Percentiles rank a stretch among this genome's conserved stretches.
phyloP scores from a whole-genome alignment of 1,140 invertebrate genomes.

The Drosophila setifemur region DNA sequence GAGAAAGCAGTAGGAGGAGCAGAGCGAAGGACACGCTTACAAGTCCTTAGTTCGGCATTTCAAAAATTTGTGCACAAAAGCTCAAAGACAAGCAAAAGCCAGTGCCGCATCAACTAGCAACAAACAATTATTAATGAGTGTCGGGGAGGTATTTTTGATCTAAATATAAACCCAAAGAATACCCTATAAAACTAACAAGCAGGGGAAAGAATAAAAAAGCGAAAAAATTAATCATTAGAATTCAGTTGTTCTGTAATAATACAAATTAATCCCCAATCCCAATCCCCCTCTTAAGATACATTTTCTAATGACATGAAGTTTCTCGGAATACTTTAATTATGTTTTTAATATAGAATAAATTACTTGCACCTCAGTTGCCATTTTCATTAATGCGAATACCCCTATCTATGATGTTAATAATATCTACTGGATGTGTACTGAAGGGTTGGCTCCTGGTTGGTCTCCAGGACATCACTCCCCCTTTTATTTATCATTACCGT shows the following conservation, averaged over 20 bases:
- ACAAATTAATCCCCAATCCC: too few species aligned
- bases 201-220: too few species aligned
- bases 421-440: background rate
- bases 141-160: too few species aligned
- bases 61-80: slow-evolving; percentile 44
- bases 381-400: background rate
- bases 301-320: too few species aligned
- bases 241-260: too few species aligned
- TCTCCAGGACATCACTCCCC: slow-evolving; percentile 1
- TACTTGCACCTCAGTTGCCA: background rate
- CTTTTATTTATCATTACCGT: slow-evolving; percentile 29
- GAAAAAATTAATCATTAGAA: too few species aligned
- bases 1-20: background rate
- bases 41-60: slow-evolving; percentile 34
- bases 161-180: background rate
- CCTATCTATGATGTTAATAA: background rate
- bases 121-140: slow-evolving; percentile 53
- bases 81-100: slow-evolving; percentile 47
- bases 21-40: slow-evolving; percentile 31
- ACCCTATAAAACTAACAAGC: background rate
- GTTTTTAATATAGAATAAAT: background rate
- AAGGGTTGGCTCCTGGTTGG: slow-evolving; percentile 31
- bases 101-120: slow-evolving; percentile 44
- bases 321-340: too few species aligned
- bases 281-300: too few species aligned